Evolutionary conservation across 2,113 vertebrate genomes (phyloP).

Genomic region (Prochilodus magdalenae): DNA sequence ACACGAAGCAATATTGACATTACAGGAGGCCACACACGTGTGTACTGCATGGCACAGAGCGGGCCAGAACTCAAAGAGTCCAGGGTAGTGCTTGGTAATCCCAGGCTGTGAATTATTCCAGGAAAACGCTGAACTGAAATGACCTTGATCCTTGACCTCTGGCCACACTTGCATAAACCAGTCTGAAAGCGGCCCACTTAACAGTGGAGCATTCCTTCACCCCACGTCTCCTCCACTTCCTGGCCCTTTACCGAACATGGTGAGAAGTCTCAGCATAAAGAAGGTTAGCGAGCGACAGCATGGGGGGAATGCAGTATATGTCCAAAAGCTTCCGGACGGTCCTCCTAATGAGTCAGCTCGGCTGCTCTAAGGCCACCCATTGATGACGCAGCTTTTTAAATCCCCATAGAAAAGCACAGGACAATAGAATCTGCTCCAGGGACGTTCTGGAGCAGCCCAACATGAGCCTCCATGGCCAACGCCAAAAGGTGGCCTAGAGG

Average conservation of each 20-base stretch:
- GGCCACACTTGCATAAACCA: not conserved
- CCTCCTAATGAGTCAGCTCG: not conserved
- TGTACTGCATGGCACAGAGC: not conserved
- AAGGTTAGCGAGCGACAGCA: not conserved
- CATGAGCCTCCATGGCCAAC: not conserved
- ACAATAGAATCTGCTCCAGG: no score
- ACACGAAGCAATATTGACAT: slow-evolving; percentile 7
- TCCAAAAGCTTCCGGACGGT: not conserved
- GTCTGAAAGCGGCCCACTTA: no score
- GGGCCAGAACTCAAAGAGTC: not conserved
- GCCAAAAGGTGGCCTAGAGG: not conserved
- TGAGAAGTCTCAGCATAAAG: not conserved
- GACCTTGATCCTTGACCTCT: not conserved
- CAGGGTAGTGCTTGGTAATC: not conserved
- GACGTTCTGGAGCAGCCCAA: not conserved
- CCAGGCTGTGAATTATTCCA: not conserved
- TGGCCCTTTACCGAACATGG: not conserved
- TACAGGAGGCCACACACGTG: not conserved
- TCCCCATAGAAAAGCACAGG: no score
- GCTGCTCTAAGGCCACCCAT: no score
- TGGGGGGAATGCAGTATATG: not conserved
- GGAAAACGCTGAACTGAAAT: not conserved
- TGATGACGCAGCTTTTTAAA: no score
- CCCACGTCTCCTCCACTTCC: not conserved
- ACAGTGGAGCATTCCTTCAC: not conserved